Conservation (phyloP, 2,888 invertebrate species). For the Muschampia staudingeri region DNA sequence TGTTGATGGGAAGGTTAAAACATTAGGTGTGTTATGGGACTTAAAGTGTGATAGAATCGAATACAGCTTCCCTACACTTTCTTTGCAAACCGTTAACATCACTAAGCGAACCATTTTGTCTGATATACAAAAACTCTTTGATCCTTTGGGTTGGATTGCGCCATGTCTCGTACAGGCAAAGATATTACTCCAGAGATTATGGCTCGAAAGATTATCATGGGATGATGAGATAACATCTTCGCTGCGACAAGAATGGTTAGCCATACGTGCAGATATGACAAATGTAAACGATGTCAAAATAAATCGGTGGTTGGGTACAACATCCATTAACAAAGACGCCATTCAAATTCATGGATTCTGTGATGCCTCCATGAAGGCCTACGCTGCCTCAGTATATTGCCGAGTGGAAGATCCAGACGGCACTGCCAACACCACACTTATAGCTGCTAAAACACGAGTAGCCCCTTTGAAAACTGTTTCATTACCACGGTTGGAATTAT, state of each 20-base stretch:
- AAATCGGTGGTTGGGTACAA: constrained; percentile 6
- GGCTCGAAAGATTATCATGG: constrained; percentile 15
- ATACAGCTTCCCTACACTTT: background rate
- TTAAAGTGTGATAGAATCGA: constrained; percentile 17
- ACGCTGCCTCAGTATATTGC: constrained; percentile 53
- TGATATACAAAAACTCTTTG: constrained; percentile 56
- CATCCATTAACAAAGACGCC: constrained; percentile 11
- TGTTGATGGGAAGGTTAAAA: constrained; percentile 23
- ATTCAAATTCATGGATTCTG: constrained; percentile 51
- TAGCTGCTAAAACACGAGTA: background rate
- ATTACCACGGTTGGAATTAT: constrained; percentile 18
- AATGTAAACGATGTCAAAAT: background rate
- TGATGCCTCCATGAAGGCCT: constrained; percentile 53
- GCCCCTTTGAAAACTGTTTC: background rate
- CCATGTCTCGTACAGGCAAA: constrained; percentile 51
- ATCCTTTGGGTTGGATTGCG: constrained; percentile 60
- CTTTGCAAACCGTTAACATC: constrained; percentile 8
- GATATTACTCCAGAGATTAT: constrained; percentile 41
- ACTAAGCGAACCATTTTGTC: constrained; percentile 54
- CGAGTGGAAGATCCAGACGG: constrained; percentile 26
- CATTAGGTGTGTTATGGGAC: constrained; percentile 22
- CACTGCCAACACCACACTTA: background rate
- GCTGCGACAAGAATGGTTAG: constrained; percentile 12
- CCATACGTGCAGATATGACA: constrained; percentile 4
- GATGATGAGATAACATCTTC: constrained; percentile 8